Percentiles rank a stretch among this genome's conserved stretches.
Conservation (phyloP, 2,113 vertebrate species). For the Coptodon bakossiorum region DNA sequence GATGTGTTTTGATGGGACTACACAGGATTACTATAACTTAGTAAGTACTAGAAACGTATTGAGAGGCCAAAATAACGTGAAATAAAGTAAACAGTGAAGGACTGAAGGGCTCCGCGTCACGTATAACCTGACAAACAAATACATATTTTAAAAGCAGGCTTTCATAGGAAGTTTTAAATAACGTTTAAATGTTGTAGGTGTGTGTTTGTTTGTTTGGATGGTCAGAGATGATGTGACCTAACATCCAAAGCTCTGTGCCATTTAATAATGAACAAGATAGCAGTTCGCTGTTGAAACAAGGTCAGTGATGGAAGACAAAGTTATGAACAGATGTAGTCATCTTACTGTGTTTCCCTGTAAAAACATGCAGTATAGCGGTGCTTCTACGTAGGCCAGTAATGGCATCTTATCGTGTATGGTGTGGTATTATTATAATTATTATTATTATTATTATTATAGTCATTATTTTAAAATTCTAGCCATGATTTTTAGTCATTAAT, state of each 20-base stretch:
- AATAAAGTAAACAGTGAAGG: background rate
- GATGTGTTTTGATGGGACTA: background rate
- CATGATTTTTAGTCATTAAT: background rate
- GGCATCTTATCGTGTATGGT: background rate
- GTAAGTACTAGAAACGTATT: background rate
- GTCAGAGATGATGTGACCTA: background rate
- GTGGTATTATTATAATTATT: background rate
- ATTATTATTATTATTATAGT: background rate
- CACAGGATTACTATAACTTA: background rate
- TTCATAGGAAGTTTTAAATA: background rate
- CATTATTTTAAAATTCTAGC: fast-evolving
- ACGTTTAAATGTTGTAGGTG: background rate
- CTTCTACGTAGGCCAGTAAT: background rate
- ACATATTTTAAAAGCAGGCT: background rate
- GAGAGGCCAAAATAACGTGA: background rate
- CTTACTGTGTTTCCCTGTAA: background rate
- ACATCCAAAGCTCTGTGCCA: background rate
- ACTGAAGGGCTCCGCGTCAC: background rate
- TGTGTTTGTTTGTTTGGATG: background rate
- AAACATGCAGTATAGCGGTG: background rate
- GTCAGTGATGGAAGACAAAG: background rate
- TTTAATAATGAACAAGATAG: background rate
- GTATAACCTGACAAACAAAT: background rate
- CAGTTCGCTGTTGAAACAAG: background rate
- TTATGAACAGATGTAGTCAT: background rate